These are phyloP conservation scores for Apamea sordens DNA, from an alignment of 2,888 invertebrate genomes.

Conservation along the genomic window DNA sequence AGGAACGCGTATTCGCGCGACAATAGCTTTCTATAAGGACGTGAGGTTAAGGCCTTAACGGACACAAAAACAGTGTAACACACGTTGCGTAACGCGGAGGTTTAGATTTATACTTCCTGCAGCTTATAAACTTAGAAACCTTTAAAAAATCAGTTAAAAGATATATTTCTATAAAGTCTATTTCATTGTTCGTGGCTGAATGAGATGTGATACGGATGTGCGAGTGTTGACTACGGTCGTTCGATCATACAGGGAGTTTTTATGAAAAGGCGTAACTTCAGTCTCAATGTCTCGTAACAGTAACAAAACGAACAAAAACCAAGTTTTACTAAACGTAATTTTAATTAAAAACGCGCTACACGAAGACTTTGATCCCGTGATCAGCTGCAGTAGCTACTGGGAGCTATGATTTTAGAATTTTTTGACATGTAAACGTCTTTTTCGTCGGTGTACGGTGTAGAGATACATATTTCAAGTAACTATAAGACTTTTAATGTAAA, in stretches of 20 bases:
- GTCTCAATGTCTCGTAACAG: neutral
- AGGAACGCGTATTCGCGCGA: neutral
- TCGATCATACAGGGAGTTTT: neutral
- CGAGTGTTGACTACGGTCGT: neutral
- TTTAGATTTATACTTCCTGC: neutral
- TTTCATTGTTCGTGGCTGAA: neutral
- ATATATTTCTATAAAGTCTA: neutral
- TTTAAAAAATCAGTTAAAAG: neutral
- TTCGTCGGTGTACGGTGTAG: neutral
- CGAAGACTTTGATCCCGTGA: neutral
- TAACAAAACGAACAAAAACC: neutral
- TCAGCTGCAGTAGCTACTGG: neutral
- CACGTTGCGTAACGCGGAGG: neutral
- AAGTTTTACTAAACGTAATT: neutral
- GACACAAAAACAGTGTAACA: neutral
- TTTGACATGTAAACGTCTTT: neutral
- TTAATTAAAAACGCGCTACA: neutral
- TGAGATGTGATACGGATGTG: neutral
- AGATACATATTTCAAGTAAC: neutral
- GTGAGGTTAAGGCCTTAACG: neutral
- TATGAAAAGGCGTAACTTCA: neutral
- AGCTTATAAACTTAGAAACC: neutral
- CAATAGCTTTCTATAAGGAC: neutral
- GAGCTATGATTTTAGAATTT: neutral
- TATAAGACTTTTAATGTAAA: neutral